Evolutionary conservation across 1,140 invertebrate species (phyloP), one percentile per base, ranked within the genome.

Genomic region (Berghia stephanieae): DNA sequence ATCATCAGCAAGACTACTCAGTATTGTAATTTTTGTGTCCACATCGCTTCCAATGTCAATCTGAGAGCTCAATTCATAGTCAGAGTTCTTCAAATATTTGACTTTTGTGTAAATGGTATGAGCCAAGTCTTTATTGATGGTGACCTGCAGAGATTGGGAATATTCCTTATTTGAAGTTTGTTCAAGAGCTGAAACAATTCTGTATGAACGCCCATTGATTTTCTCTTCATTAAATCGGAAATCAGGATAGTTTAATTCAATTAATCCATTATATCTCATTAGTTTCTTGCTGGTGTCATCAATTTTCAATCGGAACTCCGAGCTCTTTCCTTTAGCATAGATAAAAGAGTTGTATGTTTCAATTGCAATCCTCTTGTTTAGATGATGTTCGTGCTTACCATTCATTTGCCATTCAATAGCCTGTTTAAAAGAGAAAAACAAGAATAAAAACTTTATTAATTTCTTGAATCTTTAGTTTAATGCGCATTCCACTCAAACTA

Each of bases 401-500:
- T 77, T 79, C 43, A 79, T 31, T 52, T 79, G 52, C 40, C 77
- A 79, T 46, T 79, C 78, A 18, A 79, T 52, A n/a, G 42, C 43
- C 74, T 79, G 55, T 18, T 21, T 2, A 40, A 71, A 5, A 79
- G 27, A 75, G 21, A 57, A 13, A 69, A 34, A 8, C 18, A 40
- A 24, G 21, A 57, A 4, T 21, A 57, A 4, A 5, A 31, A 34
- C 38, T 36, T 67, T 5, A 5, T 5, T 67, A 4, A 34, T 36
- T 36, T 5, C 2, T 36, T 40, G 2, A 40, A 40, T 34, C 27
- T 71, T n/a, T n/a, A n/a, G n/a, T n/a, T n/a, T n/a, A n/a, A n/a
- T n/a, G n/a, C n/a, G n/a, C n/a, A n/a, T n/a, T n/a, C n/a, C n/a
- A n/a, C n/a, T n/a, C n/a, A n/a, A n/a, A n/a, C n/a, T n/a, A n/a